Base-by-base conservation (phyloP, 1,140 invertebrate genomes). In the Drosophila orena region DNA sequence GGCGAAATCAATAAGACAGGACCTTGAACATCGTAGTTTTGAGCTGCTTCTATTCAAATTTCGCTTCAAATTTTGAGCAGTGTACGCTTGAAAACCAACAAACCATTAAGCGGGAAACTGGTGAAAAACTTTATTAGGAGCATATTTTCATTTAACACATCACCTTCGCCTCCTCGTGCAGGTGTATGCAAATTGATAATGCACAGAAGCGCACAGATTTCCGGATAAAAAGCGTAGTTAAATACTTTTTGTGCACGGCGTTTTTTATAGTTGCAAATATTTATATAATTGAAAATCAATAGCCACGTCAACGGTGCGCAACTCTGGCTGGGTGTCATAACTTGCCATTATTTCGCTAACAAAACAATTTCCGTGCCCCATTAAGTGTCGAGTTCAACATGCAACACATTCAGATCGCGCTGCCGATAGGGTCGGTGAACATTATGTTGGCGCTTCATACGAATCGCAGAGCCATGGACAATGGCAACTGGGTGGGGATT, bases 211-310 rank as follows among this genome's bases (percentile, higher is more conserved):
- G 6, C 52, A 24, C 35, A 15, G 35, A 24, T 55, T 56, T 22
- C 22, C 6, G 22, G 22, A 56, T 56, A 37, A 47, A 66, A 64
- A 40, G 43, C 40, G 22, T 59, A 27, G 14, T 62, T 61, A 55
- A 42, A 42, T 22, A 14, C 10, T 43, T 52, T 52, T 35, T 35
- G 4, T 35, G 4, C 49, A 35, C 35, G 27, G 11, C n/a, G n/a
- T n/a, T 43, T 49, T 49, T 61, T 43, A 7, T 47, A 15, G 46
- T 43, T 14, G 30, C 30, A 12, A 44, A 65, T 40, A 55, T 34
- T 55, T 49, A 57, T 57, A 70, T 70, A 70, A 70, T 70, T 69
- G 52, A 70, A 70, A 70, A 70, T 70, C 68, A 49, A 70, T 70
- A 47, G 6, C 35, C 17, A 15, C 34, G 12, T 40, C 22, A 35